phyloP scores from a whole-genome alignment of 2,797 vertebrate genomes.

The Poecilia picta region DNA sequence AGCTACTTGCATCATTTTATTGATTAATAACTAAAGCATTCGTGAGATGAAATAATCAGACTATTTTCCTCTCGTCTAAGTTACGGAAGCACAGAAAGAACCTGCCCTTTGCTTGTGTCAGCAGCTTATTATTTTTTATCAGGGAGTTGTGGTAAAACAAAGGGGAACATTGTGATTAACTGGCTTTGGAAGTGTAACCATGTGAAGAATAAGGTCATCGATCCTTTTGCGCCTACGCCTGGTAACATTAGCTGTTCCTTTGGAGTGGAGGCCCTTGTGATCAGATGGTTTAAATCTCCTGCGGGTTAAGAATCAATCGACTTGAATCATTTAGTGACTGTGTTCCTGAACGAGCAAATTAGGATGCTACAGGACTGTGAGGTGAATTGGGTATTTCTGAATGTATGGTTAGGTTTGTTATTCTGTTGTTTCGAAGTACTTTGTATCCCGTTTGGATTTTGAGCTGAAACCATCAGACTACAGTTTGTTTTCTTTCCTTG shows the following conservation, averaged over 20 bases:
- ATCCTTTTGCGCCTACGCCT: not conserved
- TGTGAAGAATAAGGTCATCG: constrained; percentile 9
- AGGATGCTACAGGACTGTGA: not conserved
- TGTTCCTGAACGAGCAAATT: not conserved
- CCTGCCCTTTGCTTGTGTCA: not conserved
- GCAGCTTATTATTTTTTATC: constrained; percentile 1
- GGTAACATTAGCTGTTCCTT: not conserved
- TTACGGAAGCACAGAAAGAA: not conserved
- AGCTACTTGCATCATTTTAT: not conserved
- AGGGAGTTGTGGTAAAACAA: constrained; percentile 4
- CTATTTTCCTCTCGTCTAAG: not conserved
- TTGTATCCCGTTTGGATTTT: not conserved
- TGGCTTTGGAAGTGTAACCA: constrained; percentile 12
- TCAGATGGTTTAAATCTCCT: constrained; percentile 7
- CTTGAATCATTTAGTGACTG: constrained; percentile 3
- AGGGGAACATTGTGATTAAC: constrained; percentile 2
- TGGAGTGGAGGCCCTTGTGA: constrained; percentile 9
- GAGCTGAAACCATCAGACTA: not conserved
- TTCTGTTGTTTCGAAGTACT: constrained; percentile 2
- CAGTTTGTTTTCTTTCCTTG: not conserved
- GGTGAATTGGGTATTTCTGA: not conserved
- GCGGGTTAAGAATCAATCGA: not conserved
- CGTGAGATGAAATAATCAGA: not conserved
- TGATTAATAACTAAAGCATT: not conserved
- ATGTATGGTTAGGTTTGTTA: not conserved